These are phyloP conservation scores for Ophion costatus DNA, from an alignment of 2,888 invertebrate genomes.

Conservation along the genomic window DNA sequence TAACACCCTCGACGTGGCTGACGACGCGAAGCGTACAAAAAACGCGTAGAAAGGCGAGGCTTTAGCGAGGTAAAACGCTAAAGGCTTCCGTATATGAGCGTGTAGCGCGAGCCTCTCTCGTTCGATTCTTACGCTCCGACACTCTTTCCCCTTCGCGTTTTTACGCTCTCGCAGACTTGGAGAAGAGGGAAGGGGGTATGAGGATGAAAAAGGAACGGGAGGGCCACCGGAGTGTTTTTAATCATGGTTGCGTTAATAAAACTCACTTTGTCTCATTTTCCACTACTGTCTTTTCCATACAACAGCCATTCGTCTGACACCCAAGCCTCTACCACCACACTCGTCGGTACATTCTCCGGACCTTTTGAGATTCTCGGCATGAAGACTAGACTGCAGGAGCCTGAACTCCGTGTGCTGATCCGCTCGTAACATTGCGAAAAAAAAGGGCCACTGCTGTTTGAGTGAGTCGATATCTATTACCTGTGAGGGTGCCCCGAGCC, in stretches of 20 bases:
- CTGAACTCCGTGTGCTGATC: no score
- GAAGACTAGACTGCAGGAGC: no score
- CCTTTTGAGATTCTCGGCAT: no score
- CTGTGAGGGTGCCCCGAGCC: no score
- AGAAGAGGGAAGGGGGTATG: conserved; percentile 49
- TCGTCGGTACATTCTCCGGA: neutral
- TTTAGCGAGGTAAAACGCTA: neutral
- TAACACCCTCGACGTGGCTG: conserved; percentile 27
- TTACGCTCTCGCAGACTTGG: conserved; percentile 59
- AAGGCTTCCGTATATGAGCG: conserved; percentile 24
- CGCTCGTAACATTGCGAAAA: no score
- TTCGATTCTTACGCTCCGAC: conserved; percentile 66
- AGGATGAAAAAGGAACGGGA: conserved; percentile 62
- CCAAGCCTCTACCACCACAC: conserved; percentile 16
- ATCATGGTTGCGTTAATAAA: conserved; percentile 74
- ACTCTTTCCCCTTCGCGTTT: conserved; percentile 62
- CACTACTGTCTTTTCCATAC: conserved; percentile 45
- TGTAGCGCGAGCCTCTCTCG: conserved; percentile 42
- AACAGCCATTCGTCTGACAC: conserved; percentile 34
- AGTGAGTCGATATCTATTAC: no score
- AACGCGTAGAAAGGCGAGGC: conserved; percentile 22
- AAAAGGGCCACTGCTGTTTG: no score
- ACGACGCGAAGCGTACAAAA: conserved; percentile 42
- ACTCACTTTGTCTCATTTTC: conserved; percentile 69
- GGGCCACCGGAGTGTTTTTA: conserved; percentile 69